Conservation (phyloP, 2,113 vertebrate genomes). For the Pygoscelis antarcticus region DNA sequence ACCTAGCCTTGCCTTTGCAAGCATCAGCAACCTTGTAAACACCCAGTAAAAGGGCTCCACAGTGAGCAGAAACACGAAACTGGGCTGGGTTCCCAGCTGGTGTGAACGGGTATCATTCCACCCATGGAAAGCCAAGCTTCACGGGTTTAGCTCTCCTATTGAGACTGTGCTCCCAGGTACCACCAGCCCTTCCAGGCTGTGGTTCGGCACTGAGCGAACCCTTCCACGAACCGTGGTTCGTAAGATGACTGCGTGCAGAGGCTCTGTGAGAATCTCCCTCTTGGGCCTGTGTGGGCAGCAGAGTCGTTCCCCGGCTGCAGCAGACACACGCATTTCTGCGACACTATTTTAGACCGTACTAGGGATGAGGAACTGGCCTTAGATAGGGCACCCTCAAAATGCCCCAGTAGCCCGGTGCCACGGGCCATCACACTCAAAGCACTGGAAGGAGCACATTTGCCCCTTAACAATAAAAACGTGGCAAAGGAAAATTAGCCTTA, state of each 20-base stretch:
- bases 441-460: not conserved
- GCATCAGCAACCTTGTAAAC: constrained; percentile 33
- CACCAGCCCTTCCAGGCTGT: not conserved
- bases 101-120: not conserved
- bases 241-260: accelerated
- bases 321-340: not conserved
- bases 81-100: not conserved
- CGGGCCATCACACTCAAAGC: accelerated
- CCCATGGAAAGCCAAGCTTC: not conserved
- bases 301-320: accelerated
- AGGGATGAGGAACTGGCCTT: not conserved
- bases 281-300: not conserved
- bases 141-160: not conserved
- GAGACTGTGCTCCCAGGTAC: not conserved
- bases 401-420: not conserved
- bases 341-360: accelerated
- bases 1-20: not conserved
- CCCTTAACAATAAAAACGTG: not conserved
- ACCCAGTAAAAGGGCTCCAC: not conserved
- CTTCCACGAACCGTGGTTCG: no score
- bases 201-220: accelerated
- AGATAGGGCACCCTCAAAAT: not conserved
- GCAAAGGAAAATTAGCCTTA: not conserved
- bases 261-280: not conserved
- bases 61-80: not conserved